A percentile compares a stretch with the other conserved stretches of the same genome.
These are phyloP conservation scores for Drosophila subquinaria DNA, from an alignment of 2,888 invertebrate genomes.

Conservation along the genomic window DNA sequence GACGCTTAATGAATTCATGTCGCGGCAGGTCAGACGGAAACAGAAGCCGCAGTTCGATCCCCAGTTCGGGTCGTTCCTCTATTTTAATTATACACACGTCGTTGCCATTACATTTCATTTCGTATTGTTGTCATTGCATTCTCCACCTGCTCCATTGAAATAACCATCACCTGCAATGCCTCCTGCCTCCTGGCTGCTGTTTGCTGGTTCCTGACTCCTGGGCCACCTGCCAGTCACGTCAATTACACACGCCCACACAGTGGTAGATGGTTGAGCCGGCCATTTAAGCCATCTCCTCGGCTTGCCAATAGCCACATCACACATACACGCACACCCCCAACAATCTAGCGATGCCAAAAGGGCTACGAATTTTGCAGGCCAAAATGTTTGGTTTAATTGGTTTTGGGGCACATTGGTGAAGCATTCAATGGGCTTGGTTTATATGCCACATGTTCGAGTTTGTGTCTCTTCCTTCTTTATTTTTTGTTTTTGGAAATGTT, in stretches of 20 bases:
- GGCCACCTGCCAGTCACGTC: slow-evolving; percentile 40
- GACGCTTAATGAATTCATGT: slow-evolving; percentile 75
- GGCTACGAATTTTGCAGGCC: slow-evolving; percentile 56
- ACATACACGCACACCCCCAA: slow-evolving; percentile 11
- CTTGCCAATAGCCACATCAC: slow-evolving; percentile 14
- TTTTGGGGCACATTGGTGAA: slow-evolving; percentile 59
- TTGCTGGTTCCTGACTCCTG: slow-evolving; percentile 5
- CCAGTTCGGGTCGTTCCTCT: slow-evolving; percentile 14
- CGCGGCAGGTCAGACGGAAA: slow-evolving; percentile 59
- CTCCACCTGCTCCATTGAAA: slow-evolving; percentile 15
- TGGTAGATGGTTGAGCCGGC: slow-evolving; percentile 22
- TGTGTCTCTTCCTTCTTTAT: slow-evolving; percentile 3
- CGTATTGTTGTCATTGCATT: slow-evolving; percentile 67
- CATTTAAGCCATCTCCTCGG: slow-evolving; percentile 39
- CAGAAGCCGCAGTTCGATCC: slow-evolving; percentile 38
- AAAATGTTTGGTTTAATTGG: slow-evolving; percentile 80
- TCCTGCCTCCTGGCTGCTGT: background rate
- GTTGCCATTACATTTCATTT: slow-evolving; percentile 77
- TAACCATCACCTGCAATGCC: slow-evolving; percentile 36
- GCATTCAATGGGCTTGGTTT: slow-evolving; percentile 58
- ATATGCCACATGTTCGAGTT: slow-evolving; percentile 43
- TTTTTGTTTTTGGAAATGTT: slow-evolving; percentile 34
- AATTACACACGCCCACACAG: slow-evolving; percentile 48
- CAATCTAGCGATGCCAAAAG: slow-evolving; percentile 54
- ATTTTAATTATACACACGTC: slow-evolving; percentile 80